Conservation (phyloP, 2,797 vertebrate species). For the Tragelaphus oryx region DNA sequence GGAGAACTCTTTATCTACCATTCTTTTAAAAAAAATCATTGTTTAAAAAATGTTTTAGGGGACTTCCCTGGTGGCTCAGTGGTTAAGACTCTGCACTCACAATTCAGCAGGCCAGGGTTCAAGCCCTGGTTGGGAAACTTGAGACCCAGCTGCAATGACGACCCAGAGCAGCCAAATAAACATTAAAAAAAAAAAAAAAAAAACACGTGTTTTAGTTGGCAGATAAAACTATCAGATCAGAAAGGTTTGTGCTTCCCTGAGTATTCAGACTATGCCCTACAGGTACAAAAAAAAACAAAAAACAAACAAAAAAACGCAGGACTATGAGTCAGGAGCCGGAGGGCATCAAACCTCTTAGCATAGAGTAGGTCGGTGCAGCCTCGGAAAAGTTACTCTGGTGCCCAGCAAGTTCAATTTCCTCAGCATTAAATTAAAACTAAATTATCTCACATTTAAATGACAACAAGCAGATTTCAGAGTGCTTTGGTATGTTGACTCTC, state of each 20-base stretch:
- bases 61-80: background rate
- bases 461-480: background rate
- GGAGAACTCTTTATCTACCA: background rate
- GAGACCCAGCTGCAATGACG: background rate
- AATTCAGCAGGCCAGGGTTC: background rate
- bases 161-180: background rate
- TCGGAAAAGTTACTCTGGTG: background rate
- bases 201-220: background rate
- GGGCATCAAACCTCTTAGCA: background rate
- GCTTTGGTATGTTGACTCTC: background rate
- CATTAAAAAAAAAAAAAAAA: background rate
- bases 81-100: background rate
- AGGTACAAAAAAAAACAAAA: background rate
- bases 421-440: background rate
- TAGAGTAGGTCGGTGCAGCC: background rate
- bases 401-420: background rate
- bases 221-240: background rate
- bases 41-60: background rate
- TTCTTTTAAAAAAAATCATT: background rate
- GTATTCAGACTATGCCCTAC: background rate
- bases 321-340: background rate
- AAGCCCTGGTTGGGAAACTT: background rate
- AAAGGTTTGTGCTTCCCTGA: background rate
- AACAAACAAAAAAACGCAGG: background rate
- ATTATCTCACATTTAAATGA: background rate